phyloP scores from a whole-genome alignment of 2,888 invertebrate species.

The Rotaria magnacalcarata region DNA sequence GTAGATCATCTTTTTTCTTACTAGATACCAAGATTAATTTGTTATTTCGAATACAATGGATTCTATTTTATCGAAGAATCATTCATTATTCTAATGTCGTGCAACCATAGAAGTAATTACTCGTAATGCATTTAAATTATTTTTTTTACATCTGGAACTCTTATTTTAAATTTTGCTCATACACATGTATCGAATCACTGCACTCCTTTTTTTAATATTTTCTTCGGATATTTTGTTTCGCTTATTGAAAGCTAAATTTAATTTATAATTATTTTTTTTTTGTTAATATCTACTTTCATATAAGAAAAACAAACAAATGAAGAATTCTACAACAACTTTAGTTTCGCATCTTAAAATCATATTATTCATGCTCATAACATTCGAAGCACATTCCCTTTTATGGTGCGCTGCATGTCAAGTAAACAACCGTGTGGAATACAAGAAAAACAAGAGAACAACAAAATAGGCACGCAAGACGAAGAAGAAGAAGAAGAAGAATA shows the following conservation, averaged over 20 bases:
- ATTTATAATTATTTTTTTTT: neutral
- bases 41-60: too few relatives aligned
- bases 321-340: constrained; percentile 12
- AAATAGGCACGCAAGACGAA: neutral
- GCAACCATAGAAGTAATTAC: too few relatives aligned
- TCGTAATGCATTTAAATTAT: too few relatives aligned
- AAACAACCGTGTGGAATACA: neutral
- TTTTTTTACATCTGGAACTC: too few relatives aligned
- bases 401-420: neutral
- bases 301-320: neutral
- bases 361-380: neutral
- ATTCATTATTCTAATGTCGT: too few relatives aligned
- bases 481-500: neutral
- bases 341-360: neutral
- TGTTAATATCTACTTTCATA: neutral
- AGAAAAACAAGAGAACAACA: neutral
- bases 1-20: too few relatives aligned
- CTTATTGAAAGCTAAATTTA: neutral
- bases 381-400: neutral
- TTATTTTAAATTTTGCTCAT: too few relatives aligned
- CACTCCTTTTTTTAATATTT: too few relatives aligned
- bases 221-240: neutral
- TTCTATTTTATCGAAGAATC: too few relatives aligned
- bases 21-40: too few relatives aligned
- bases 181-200: too few relatives aligned